A percentile compares a stretch with the other conserved stretches of the same genome.
phyloP scores from a whole-genome alignment of 2,113 vertebrate species.

The Calyptomena viridis region DNA sequence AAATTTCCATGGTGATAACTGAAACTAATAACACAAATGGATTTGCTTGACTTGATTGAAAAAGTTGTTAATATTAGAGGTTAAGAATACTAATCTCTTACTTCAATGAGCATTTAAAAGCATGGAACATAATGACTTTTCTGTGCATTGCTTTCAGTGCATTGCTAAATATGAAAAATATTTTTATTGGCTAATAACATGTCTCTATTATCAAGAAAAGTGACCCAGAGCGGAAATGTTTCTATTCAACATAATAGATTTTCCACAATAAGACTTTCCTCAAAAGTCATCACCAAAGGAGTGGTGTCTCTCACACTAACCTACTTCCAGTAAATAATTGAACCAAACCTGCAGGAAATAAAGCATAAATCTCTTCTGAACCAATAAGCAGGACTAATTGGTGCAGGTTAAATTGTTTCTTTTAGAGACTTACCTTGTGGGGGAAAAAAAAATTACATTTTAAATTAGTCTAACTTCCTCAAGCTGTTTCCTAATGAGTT shows the following conservation, averaged over 20 bases:
- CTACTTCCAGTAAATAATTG: not conserved
- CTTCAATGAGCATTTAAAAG: not conserved
- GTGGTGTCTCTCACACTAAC: not conserved
- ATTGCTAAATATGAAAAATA: not conserved
- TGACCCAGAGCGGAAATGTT: not conserved
- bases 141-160: not conserved
- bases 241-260: not conserved
- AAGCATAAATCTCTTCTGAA: not conserved
- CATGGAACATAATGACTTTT: not conserved
- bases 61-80: not conserved
- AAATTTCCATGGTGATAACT: not conserved
- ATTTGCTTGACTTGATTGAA: not conserved
- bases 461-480: slow-evolving; percentile 13
- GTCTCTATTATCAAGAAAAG: not conserved
- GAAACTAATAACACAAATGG: not conserved
- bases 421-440: not conserved
- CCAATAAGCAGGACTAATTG: not conserved
- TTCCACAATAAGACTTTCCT: not conserved
- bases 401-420: not conserved
- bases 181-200: not conserved
- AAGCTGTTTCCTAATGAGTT: slow-evolving; percentile 4
- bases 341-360: not conserved
- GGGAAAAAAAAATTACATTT: not conserved
- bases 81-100: not conserved
- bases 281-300: not conserved